phyloP scores from a whole-genome alignment of 1,140 invertebrate genomes.

The Eurytemora carolleeae region DNA sequence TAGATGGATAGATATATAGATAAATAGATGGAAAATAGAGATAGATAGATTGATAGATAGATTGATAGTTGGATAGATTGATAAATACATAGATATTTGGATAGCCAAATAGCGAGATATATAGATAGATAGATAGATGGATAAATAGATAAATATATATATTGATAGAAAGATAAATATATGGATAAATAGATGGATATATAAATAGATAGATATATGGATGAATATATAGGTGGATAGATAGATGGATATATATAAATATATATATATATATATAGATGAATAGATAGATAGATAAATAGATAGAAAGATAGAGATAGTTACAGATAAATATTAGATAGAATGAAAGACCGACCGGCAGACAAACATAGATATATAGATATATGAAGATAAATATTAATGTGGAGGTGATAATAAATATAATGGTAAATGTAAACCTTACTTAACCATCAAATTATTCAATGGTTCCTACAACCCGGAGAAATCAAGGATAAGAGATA shows the following conservation, averaged over 20 bases:
- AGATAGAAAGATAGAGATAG: background rate
- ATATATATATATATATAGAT: background rate
- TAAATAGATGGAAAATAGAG: no score
- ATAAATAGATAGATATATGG: conserved; percentile 1
- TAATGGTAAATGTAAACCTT: no score
- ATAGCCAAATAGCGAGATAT: conserved; percentile 7
- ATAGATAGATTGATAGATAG: conserved; percentile 19
- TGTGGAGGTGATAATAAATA: no score
- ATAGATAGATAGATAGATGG: conserved; percentile 11
- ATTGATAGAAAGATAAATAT: background rate
- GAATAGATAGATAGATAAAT: background rate
- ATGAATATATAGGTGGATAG: conserved; percentile 9
- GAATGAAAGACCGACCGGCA: background rate
- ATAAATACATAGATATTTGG: conserved; percentile 7
- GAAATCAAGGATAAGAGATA: no score
- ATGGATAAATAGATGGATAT: conserved; percentile 12
- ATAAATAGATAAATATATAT: conserved; percentile 3
- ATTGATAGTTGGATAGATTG: conserved; percentile 19
- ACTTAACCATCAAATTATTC: no score
- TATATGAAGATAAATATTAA: no score
- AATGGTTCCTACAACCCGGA: no score
- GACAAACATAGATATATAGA: background rate
- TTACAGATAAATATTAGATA: background rate
- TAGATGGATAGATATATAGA: conserved; percentile 19
- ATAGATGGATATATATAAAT: background rate